Evolutionary conservation across 1,140 invertebrate species (phyloP).

Genomic region (Danaus melanippus): DNA sequence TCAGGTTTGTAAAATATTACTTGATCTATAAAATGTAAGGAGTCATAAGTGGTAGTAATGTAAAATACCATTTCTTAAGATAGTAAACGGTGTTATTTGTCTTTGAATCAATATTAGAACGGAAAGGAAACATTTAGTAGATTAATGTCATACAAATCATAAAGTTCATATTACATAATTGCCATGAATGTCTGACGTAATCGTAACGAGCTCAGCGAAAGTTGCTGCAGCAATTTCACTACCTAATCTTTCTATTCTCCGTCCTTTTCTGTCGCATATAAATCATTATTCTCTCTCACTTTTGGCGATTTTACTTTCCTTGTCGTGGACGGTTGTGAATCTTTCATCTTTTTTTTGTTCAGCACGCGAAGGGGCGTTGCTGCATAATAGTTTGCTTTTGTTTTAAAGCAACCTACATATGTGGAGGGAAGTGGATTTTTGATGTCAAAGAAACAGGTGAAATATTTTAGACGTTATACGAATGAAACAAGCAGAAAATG

Average conservation of each 20-base stretch:
- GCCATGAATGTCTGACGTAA: conserved; percentile 53
- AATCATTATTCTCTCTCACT: conserved; percentile 27
- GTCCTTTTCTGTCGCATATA: conserved; percentile 31
- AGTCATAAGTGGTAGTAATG: no score
- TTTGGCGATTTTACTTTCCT: conserved; percentile 29
- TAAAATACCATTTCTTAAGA: no score
- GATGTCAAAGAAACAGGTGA: no score
- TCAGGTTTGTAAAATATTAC: no score
- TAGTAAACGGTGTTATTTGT: no score
- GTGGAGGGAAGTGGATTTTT: no score
- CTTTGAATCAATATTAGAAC: conserved; percentile 10
- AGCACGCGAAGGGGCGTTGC: conserved; percentile 50
- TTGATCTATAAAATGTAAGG: no score
- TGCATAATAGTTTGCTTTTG: conserved; percentile 24
- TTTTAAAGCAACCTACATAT: no score
- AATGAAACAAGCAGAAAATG: no score
- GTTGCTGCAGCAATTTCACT: conserved; percentile 64
- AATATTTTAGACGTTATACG: no score
- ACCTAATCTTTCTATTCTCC: conserved; percentile 49
- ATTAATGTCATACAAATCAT: conserved; percentile 62
- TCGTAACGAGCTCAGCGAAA: conserved; percentile 66
- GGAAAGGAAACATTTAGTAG: conserved; percentile 43
- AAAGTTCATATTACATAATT: conserved; percentile 53
- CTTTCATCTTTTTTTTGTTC: conserved; percentile 49
- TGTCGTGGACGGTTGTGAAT: conserved; percentile 20